Base-by-base conservation (phyloP, 2,888 invertebrate species). In the Autographa pulchrina region DNA sequence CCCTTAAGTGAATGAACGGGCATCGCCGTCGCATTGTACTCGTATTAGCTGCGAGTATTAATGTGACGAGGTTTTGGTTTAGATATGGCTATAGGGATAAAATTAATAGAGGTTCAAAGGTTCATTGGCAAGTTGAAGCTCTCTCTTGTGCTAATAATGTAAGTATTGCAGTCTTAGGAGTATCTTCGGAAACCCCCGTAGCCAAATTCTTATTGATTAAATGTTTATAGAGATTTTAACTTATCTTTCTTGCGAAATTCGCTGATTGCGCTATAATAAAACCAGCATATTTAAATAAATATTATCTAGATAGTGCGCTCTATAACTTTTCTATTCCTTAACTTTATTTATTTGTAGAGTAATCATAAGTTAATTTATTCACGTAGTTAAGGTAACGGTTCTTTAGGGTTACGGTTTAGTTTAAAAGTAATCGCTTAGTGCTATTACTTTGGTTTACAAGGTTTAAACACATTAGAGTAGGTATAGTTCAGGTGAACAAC, bases 1-100 rank as follows among this genome's bases (percentile, higher is more conserved):
- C 88, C 85, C 81, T 83, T 93, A 92, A 94, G 94, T 94, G 94
- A 94, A 94, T 91, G 94, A 93, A 94, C 94, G 82, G 41, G 70
- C 81, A 77, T 63, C 68, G 72, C 72, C 48, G n/a, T 41, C n/a
- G 77, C 82, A 77, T 73, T 56, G 84, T 85, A 85, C 54, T 56
- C 54, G 20, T 70, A 68, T 75, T 65, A 62, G 70, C 68, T 60
- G 32, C 18, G 70, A 62, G 79, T 83, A 78, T 65, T 20, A 71
- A 75, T 76, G 43, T 61, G 60, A 25, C 31, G 61, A 80, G 54
- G n/a, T 52, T 43, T 58, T 70, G 59, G 1, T n/a, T 5, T 6
- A 59, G 58, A 14, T 54, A 63, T 4, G 48, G 11, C 14, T 56
- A 41, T 41, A n/a, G n/a, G n/a, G n/a, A n/a, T n/a, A n/a, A n/a